Percentiles rank a stretch among this genome's conserved stretches.
phyloP scores from a whole-genome alignment of 2,888 invertebrate genomes.

The Achlya flavicornis region DNA sequence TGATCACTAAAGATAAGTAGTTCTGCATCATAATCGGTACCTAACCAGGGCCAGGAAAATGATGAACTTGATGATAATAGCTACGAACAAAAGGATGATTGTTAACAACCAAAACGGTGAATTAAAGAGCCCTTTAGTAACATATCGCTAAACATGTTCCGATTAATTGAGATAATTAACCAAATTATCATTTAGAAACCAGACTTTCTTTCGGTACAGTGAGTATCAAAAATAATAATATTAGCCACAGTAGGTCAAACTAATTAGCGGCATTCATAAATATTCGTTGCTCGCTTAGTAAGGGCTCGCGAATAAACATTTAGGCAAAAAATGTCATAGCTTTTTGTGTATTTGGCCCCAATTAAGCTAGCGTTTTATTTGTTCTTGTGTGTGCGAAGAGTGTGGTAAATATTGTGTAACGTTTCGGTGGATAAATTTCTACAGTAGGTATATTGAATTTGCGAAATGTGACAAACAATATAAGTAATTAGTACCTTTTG shows the following conservation, averaged over 20 bases:
- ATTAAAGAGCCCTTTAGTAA: not conserved
- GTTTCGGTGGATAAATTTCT: not conserved
- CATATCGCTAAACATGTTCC: not conserved
- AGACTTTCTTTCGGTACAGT: not conserved
- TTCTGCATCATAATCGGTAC: too few relatives aligned
- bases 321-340: slow-evolving; percentile 18
- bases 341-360: slow-evolving; percentile 29
- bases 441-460: not conserved
- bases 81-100: not conserved
- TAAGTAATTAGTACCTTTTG: not conserved
- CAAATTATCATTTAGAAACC: slow-evolving; percentile 7
- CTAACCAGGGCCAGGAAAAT: too few relatives aligned
- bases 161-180: slow-evolving; percentile 6
- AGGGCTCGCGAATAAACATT: slow-evolving; percentile 30
- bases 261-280: slow-evolving; percentile 12
- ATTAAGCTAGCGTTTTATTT: slow-evolving; percentile 26
- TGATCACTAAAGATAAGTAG: too few relatives aligned
- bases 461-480: not conserved
- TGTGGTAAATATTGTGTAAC: slow-evolving; percentile 16
- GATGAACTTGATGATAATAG: too few relatives aligned
- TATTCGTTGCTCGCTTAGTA: slow-evolving; percentile 23
- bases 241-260: slow-evolving; percentile 5
- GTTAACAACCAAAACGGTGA: not conserved
- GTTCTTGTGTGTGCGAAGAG: slow-evolving; percentile 18
- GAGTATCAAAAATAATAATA: not conserved